Evolutionary conservation across 2,797 vertebrate genomes (phyloP), one percentile per base, ranked within the genome.

Genomic region (Smutsia gigantea): DNA sequence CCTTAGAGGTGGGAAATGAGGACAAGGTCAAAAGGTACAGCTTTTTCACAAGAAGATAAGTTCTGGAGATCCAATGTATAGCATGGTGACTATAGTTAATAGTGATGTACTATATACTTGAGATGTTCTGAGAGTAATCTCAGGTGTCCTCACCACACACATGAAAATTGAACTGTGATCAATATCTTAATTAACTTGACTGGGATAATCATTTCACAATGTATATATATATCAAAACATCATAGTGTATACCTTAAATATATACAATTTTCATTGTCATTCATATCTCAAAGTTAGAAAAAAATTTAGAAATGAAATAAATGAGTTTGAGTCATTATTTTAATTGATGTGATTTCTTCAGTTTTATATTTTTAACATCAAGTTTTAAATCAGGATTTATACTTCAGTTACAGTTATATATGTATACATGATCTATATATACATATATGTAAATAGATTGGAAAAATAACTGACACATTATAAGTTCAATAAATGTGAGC

Each of bases 351-450:
- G 18, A 46, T 31, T 66, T 95, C 84, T 82, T 13, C 23, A 34
- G 23, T 84, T 91, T 78, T 66, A 1, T 11, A 87, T 77, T 90
- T 87, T 87, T 19, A 78, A 71, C 51, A 75, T 63, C 5, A 63
- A 72, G 39, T 51, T 90, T 90, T 69, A 84, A 94, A 77, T 84
- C 51, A 87, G 29, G 4, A n/a, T 90, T 87, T 87, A 66, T 31
- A 72, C 37, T 59, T 77, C 15, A 72, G 37, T 27, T 63, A 69
- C 53, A 79, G 51, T 81, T 69, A 66, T n/a, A 57, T 78, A 72
- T n/a, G 7, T 63, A 25, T 53, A 25, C 17, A 55, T 61, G 66
- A 84, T 27, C 78, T 77, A 53, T 27, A 34, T 29, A 34, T 21
- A 74, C 11, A 49, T n/a, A 46, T 78, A 55, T 51, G 9, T 39